phyloP scores from a whole-genome alignment of 2,113 vertebrate species.

The Poeciliopsis prolifica region DNA sequence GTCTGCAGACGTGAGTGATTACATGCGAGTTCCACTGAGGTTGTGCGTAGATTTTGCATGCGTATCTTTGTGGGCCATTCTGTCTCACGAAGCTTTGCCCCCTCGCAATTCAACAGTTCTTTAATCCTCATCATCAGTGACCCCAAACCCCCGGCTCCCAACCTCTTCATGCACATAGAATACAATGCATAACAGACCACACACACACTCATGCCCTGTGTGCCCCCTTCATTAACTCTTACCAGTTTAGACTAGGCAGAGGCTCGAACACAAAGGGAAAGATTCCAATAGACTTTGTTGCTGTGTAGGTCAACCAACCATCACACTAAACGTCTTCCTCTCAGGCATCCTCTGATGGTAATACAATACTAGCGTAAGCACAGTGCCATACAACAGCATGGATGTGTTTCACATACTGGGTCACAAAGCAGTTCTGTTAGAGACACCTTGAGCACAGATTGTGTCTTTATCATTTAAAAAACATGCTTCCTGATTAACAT shows the following conservation, averaged over 20 bases:
- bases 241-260: constrained; percentile 41
- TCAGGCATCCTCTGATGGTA: constrained; percentile 38
- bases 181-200: constrained; percentile 39
- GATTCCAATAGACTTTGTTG: constrained; percentile 43
- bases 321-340: constrained; percentile 46
- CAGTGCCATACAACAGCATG: constrained; percentile 15
- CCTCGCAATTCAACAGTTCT: constrained; percentile 66
- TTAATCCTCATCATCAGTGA: constrained; percentile 77
- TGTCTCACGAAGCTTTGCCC: constrained; percentile 67
- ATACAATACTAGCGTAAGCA: constrained; percentile 38
- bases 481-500: constrained; percentile 47
- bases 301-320: constrained; percentile 59
- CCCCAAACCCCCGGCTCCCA: constrained; percentile 60
- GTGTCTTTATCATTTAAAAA: constrained; percentile 32
- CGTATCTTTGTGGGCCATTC: constrained; percentile 58
- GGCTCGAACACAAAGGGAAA: constrained; percentile 46
- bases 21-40: constrained; percentile 55
- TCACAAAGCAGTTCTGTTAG: constrained; percentile 17
- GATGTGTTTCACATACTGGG: constrained; percentile 19
- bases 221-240: constrained; percentile 51
- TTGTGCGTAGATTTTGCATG: constrained; percentile 46
- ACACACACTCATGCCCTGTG: constrained; percentile 44
- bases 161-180: constrained; percentile 54
- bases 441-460: constrained; percentile 39
- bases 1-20: constrained; percentile 67